Evolutionary conservation across 2,797 vertebrate species (phyloP).

Genomic region (Rhabdophis nuchalis): DNA sequence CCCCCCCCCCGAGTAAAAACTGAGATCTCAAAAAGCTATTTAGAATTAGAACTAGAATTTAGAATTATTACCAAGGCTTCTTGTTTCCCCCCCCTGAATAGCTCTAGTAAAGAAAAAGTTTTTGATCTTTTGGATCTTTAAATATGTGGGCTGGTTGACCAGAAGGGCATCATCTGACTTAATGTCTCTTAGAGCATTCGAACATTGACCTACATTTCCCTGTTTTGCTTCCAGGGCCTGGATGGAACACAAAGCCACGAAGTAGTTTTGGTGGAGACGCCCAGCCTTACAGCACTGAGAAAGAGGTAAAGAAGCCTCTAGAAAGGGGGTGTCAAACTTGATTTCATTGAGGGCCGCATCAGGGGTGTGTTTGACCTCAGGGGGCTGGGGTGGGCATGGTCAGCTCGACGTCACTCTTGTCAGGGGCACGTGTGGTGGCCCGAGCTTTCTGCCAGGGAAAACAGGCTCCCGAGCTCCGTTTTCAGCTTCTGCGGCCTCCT

Average conservation of each 20-base stretch:
- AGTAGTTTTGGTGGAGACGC: conserved; percentile 73
- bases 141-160: neutral
- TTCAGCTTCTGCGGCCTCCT: too few relatives aligned
- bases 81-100: neutral
- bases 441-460: too few relatives aligned
- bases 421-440: too few relatives aligned
- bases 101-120: neutral
- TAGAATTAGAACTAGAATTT: neutral
- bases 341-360: too few relatives aligned
- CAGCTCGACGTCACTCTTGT: too few relatives aligned
- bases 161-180: neutral
- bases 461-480: too few relatives aligned
- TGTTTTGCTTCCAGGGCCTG: conserved; percentile 54
- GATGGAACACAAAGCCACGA: conserved; percentile 26
- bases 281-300: conserved; percentile 57
- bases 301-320: conserved; percentile 62
- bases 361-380: too few relatives aligned
- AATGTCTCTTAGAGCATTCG: neutral
- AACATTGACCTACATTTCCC: neutral
- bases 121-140: neutral
- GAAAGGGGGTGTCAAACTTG: neutral
- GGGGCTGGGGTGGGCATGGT: too few relatives aligned
- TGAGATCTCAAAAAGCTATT: neutral
- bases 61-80: neutral
- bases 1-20: too few relatives aligned